Base-by-base conservation (phyloP, 2,797 vertebrate genomes). In the Phylloscopus collybita region DNA sequence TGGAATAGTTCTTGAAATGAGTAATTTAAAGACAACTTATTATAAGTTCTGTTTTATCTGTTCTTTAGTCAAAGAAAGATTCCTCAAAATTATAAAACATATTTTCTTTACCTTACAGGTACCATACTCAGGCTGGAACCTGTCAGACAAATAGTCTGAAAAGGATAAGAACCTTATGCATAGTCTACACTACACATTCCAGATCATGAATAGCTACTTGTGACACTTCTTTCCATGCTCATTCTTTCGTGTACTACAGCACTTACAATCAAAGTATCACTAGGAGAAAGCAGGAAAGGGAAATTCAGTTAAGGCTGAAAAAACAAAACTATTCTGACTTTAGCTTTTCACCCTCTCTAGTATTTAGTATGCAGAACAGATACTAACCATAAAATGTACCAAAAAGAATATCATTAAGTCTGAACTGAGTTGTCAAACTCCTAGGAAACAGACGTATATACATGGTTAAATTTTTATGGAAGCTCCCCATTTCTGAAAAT, bases 161-260 rank as follows among this genome's bases (percentile, higher is more conserved):
- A 80, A 18, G 16, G 22, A 11, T 59, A 71, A 90, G 16, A 71
- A 26, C 1, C 2, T 4, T 50, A 4, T 34, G 32, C 15, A 11
- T 9, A 49, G 2, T 47, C 9, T n/a, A 7, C 3, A 4, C 56
- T 14, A 7, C 3, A 4, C 56, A 13, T 11, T 60, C 8, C 30
- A 66, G 20, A 4, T 59, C 22, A 38, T 19, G 2, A 71, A 67
- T 32, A 23, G 3, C 22, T 73, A 27, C 14, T 85, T 1, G 6
- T 87, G n/a, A 53, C 7, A 19, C 19, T 81, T 86, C 20, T 45
- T 83, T 88, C 19, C 13, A 75, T 73, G 22, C 51, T 66, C 23
- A 40, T 0, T 32, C 20, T 67, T 86, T 45, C n/a, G 50, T 27
- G 3, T n/a, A 17, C 19, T 47, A 21, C 16, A 79, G 12, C 17